Conservation (phyloP, 2,888 invertebrate species). For the Lutraria lutraria region DNA sequence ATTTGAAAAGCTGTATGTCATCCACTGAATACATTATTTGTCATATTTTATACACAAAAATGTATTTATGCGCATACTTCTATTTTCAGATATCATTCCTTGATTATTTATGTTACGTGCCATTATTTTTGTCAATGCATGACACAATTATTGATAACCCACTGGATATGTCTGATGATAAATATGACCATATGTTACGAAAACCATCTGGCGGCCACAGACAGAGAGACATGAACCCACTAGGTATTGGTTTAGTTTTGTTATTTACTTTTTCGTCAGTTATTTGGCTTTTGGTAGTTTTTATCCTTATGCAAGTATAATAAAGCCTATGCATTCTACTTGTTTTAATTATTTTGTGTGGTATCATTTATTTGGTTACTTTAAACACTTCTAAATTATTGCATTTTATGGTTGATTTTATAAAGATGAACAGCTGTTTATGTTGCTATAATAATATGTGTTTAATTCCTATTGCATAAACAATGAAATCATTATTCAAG, state of each 20-base stretch:
- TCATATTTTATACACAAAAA: too few species aligned
- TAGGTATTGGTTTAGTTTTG: slow-evolving; percentile 70
- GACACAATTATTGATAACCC: slow-evolving; percentile 86
- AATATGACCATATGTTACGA: slow-evolving; percentile 79
- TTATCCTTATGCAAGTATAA: neutral
- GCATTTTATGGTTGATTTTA: too few species aligned
- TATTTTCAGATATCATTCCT: slow-evolving; percentile 84
- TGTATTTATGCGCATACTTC: neutral
- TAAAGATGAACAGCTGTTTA: too few species aligned
- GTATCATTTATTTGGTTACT: too few species aligned
- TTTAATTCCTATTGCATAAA: too few species aligned
- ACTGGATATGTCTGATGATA: slow-evolving; percentile 84
- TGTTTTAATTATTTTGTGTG: neutral
- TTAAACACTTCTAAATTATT: too few species aligned
- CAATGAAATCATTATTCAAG: too few species aligned
- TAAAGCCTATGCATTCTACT: neutral
- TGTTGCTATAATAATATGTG: too few species aligned
- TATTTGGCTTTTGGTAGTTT: neutral
- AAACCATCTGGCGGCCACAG: slow-evolving; percentile 77
- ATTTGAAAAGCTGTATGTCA: too few species aligned
- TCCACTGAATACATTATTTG: too few species aligned
- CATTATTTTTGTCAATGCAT: slow-evolving; percentile 86
- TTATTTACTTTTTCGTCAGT: neutral
- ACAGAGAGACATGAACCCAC: slow-evolving; percentile 86
- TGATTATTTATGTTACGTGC: slow-evolving; percentile 86